Percentiles rank a stretch among this genome's conserved stretches.
phyloP scores from a whole-genome alignment of 2,113 vertebrate species.

The Anhinga anhinga region DNA sequence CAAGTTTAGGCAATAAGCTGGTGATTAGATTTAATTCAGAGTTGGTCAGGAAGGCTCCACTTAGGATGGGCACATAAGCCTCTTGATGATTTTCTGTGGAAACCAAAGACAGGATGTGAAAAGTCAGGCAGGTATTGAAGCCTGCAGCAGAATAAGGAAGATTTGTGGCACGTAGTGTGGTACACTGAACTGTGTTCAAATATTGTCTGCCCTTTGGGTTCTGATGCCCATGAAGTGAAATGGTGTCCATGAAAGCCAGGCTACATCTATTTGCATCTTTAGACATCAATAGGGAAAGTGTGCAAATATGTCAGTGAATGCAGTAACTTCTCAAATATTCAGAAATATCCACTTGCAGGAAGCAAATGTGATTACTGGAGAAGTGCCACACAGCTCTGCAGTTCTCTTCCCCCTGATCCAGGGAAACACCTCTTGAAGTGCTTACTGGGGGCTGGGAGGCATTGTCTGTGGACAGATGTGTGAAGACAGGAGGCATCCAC shows the following conservation, averaged over 20 bases:
- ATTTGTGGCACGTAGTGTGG: neutral
- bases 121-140: neutral
- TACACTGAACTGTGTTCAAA: neutral
- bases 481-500: neutral
- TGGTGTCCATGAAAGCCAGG: neutral
- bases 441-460: neutral
- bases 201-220: neutral
- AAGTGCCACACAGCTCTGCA: neutral
- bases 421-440: neutral
- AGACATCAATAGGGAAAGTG: neutral
- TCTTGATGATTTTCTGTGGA: neutral
- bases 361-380: neutral
- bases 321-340: neutral
- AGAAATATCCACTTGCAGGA: neutral
- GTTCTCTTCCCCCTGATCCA: neutral
- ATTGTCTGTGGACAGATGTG: neutral
- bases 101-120: neutral
- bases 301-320: rapidly evolving
- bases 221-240: neutral
- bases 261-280: neutral
- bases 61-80: neutral
- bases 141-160: neutral
- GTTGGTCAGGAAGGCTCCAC: neutral
- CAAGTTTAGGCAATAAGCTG: neutral
- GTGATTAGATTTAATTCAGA: neutral